phyloP scores from a whole-genome alignment of 2,113 vertebrate species.

The Mormoops blainvillei region DNA sequence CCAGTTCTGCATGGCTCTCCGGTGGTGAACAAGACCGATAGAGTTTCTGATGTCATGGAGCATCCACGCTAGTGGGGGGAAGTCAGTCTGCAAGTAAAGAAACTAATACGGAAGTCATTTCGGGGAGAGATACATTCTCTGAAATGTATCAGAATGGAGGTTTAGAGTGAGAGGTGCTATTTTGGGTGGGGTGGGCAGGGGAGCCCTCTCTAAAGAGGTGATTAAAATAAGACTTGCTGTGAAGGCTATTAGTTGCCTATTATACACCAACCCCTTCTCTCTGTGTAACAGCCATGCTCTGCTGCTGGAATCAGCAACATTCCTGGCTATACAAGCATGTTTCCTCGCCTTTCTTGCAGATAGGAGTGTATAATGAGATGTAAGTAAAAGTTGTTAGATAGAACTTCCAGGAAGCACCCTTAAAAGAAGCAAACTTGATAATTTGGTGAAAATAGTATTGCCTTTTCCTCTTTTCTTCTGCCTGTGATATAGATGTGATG shows the following conservation, averaged over 20 bases:
- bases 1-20: not conserved
- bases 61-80: not conserved
- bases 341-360: not conserved
- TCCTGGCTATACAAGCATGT: not conserved
- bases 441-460: not conserved
- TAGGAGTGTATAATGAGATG: not conserved
- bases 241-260: not conserved
- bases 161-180: not conserved
- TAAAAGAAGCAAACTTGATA: not conserved
- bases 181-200: not conserved
- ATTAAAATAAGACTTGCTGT: not conserved
- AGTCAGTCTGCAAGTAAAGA: not conserved
- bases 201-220: not conserved
- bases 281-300: not conserved
- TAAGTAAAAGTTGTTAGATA: not conserved
- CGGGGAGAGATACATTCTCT: not conserved
- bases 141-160: not conserved
- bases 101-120: not conserved
- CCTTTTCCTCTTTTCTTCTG: not conserved
- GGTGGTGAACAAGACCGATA: not conserved
- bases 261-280: not conserved
- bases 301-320: not conserved
- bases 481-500: not conserved
- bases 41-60: not conserved
- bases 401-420: not conserved